Conservation (phyloP, 1,140 invertebrate species). For the Cyphomyrmex costatus region DNA sequence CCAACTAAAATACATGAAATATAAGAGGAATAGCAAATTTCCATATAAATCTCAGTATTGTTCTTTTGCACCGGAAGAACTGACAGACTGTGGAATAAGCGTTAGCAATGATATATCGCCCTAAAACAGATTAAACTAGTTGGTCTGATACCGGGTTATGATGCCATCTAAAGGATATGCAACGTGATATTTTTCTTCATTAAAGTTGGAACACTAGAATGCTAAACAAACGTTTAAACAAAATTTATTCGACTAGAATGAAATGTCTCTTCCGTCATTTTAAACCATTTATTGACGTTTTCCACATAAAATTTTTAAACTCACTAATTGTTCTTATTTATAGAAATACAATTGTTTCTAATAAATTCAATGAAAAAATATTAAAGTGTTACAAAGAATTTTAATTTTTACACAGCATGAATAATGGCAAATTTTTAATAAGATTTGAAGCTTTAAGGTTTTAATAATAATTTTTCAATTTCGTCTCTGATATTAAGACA, state of each 20-base stretch:
- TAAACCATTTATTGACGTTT: constrained; percentile 5
- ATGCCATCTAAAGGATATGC: constrained; percentile 46
- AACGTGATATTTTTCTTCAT: constrained; percentile 61
- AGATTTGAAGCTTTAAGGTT: neutral
- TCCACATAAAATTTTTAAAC: constrained; percentile 14
- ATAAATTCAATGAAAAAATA: neutral
- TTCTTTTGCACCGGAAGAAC: constrained; percentile 61
- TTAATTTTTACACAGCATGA: neutral
- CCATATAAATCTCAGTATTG: constrained; percentile 78
- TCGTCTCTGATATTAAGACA: neutral
- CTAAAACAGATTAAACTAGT: constrained; percentile 66
- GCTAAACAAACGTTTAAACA: constrained; percentile 52
- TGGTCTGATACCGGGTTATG: constrained; percentile 53
- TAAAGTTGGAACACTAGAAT: constrained; percentile 28
- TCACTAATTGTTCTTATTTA: neutral
- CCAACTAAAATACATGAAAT: constrained; percentile 78
- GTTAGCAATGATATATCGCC: constrained; percentile 60
- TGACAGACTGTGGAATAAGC: constrained; percentile 64
- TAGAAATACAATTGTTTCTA: neutral
- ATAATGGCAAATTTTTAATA: neutral
- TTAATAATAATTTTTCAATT: neutral
- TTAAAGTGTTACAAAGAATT: neutral
- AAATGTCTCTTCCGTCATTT: constrained; percentile 11
- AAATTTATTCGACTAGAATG: constrained; percentile 51
- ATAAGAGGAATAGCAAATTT: constrained; percentile 76